These are phyloP conservation scores for Anser brachyrhynchus DNA, from an alignment of 2,113 vertebrate genomes.

Conservation along the genomic window DNA sequence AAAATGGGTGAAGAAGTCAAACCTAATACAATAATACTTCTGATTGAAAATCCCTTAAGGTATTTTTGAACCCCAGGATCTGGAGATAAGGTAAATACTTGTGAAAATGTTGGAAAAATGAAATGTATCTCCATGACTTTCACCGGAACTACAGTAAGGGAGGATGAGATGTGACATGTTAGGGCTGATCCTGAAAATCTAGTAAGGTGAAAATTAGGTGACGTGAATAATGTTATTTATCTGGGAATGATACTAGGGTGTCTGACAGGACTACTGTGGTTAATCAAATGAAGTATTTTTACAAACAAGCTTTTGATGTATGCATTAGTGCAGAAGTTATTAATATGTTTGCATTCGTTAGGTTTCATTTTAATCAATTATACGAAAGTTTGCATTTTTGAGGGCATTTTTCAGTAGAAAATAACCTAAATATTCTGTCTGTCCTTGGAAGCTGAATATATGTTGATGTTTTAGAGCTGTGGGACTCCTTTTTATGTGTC, in stretches of 20 bases:
- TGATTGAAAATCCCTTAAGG: background rate
- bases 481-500: background rate
- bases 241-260: background rate
- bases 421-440: background rate
- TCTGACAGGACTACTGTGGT: background rate
- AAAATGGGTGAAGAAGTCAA: conserved; percentile 13
- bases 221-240: background rate
- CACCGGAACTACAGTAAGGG: background rate
- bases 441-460: background rate
- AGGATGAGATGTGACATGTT: background rate
- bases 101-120: background rate
- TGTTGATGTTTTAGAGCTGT: background rate
- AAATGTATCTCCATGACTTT: background rate
- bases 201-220: background rate
- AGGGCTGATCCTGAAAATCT: background rate
- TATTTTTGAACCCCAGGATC: background rate
- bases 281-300: background rate
- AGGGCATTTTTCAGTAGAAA: background rate
- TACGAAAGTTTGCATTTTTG: background rate
- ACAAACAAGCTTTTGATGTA: background rate
- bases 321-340: background rate
- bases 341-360: background rate
- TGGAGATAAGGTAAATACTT: background rate
- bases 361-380: background rate
- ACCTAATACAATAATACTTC: background rate